Evolutionary conservation across 2,797 vertebrate species (phyloP), one percentile per base, ranked within the genome.

Genomic region (Furcifer pardalis): DNA sequence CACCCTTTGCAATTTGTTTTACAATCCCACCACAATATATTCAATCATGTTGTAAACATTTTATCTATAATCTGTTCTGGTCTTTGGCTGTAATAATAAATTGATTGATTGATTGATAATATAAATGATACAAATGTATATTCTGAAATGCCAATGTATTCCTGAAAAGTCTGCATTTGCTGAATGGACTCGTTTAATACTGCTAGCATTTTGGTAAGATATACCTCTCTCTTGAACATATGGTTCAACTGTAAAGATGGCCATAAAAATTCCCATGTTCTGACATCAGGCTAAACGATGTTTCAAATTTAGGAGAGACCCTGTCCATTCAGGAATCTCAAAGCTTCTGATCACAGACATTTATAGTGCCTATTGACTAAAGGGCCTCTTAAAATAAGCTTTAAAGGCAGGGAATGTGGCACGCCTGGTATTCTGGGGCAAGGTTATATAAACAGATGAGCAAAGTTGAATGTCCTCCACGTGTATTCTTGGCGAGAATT

Each of bases 251-350:
- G 91, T 85, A 90, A n/a, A 73, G 52, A 30, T 62, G 79, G 92
- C 91, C 88, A 90, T 27, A 86, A 95, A 95, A 95, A 94, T 95
- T 91, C 88, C 92, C 90, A 59, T 88, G 80, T 91, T 92, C 87
- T 84, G 93, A 90, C 87, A 91, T 37, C 86, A 86, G 86, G 25
- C 2, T 92, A 89, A 93, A 92, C 93, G 89, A 93, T 84, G 91
- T 94, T 93, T 95, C 94, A 94, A 93, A 95, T 96, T 95, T 94
- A 97, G 96, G 96, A 97, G 95, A 94, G 93, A 87, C 86, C 91
- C 92, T 95, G 95, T 94, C 91, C 94, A 93, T 93, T 95, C 93
- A 95, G 95, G 97, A 97, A 98, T 98, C 95, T 90, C 93, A 97
- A 97, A 96, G 96, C 96, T 96, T 94, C 92, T 77, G 79, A 91